phyloP scores from a whole-genome alignment of 2,113 vertebrate species.

The Rafetus swinhoei region DNA sequence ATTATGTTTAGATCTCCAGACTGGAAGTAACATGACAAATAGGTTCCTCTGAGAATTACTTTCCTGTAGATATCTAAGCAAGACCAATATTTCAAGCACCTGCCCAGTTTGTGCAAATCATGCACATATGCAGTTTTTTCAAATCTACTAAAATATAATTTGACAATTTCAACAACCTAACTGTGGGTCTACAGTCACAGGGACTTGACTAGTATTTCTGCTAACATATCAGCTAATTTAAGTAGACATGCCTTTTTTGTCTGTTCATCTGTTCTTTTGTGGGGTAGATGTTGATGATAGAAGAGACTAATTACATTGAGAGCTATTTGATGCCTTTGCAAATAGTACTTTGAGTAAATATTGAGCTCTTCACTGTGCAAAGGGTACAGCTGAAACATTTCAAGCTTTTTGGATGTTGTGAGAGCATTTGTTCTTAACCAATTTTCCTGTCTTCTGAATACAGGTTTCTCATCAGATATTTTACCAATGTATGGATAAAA shows the following conservation, averaged over 20 bases:
- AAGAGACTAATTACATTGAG: neutral
- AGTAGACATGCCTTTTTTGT: neutral
- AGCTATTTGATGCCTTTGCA: neutral
- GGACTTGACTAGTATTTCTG: neutral
- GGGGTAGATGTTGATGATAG: neutral
- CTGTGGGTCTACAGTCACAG: neutral
- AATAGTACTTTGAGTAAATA: neutral
- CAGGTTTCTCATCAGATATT: neutral
- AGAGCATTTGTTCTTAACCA: neutral
- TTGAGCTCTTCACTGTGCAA: neutral
- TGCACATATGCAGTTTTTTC: conserved; percentile 70
- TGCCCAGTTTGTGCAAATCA: conserved; percentile 58
- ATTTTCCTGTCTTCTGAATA: neutral
- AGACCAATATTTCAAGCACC: conserved; percentile 69
- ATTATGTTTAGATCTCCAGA: conserved; percentile 69
- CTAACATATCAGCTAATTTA: neutral
- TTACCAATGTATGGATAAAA: neutral
- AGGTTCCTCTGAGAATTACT: conserved; percentile 73
- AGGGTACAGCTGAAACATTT: neutral
- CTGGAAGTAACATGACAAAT: conserved; percentile 70
- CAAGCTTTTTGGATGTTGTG: neutral
- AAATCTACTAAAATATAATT: conserved; percentile 62
- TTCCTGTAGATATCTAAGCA: conserved; percentile 70
- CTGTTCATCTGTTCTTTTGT: neutral
- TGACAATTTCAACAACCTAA: conserved; percentile 43